Evolutionary conservation across 1,140 invertebrate species (phyloP).

Genomic region (Cotesia typhae): DNA sequence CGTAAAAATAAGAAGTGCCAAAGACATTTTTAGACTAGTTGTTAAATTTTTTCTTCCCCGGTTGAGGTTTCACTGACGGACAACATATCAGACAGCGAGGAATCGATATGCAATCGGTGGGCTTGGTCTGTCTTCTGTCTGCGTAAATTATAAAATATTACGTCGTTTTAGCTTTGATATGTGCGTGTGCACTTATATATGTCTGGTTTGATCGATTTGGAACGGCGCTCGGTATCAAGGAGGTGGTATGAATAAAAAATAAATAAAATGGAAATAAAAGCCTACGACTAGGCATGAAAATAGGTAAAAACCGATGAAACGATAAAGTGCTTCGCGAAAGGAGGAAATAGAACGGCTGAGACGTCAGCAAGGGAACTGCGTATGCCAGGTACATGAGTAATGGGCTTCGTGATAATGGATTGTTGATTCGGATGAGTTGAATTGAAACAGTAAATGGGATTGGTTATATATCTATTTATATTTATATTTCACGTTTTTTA

Average conservation of each 20-base stretch:
- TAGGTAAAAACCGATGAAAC: conserved; percentile 14
- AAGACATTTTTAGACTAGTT: no score
- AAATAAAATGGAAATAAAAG: conserved; percentile 2
- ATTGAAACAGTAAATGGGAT: conserved; percentile 43
- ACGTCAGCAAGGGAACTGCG: conserved; percentile 33
- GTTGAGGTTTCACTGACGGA: no score
- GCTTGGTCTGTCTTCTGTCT: no score
- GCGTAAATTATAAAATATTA: no score
- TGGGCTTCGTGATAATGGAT: conserved; percentile 44
- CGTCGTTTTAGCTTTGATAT: no score
- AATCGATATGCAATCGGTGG: no score
- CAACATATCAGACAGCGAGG: no score
- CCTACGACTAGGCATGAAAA: not conserved
- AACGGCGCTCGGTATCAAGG: no score
- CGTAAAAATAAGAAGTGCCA: not conserved
- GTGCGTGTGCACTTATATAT: no score
- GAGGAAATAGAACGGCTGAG: conserved; percentile 31
- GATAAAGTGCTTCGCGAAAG: conserved; percentile 26
- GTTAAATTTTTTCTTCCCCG: no score
- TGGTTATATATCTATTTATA: conserved; percentile 28
- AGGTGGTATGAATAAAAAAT: conserved; percentile 8
- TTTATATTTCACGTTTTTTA: not conserved
- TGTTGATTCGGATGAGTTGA: conserved; percentile 43
- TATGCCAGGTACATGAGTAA: conserved; percentile 42
- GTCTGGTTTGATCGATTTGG: no score